These are phyloP conservation scores for Falco berigora DNA, from an alignment of 2,797 vertebrate species.

Conservation along the genomic window DNA sequence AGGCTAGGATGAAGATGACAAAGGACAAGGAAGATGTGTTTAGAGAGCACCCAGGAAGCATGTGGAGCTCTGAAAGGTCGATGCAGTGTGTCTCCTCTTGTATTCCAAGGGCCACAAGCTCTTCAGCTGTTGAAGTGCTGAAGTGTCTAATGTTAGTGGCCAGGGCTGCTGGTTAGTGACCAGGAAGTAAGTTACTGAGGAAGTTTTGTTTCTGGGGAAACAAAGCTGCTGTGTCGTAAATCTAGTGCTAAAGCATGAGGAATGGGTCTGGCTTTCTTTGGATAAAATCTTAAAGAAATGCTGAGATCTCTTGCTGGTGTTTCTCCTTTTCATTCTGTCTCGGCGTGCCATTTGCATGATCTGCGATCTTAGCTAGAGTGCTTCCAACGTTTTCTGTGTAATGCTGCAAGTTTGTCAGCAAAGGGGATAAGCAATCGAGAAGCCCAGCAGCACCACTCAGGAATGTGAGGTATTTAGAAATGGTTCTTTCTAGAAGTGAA, in stretches of 20 bases:
- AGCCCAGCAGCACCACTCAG: slow-evolving; percentile 30
- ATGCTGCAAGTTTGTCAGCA: slow-evolving; percentile 41
- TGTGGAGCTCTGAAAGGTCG: neutral
- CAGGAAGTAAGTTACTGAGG: neutral
- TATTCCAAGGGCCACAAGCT: neutral
- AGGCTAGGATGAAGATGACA: neutral
- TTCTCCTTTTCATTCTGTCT: neutral
- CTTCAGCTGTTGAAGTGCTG: neutral
- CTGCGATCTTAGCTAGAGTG: neutral
- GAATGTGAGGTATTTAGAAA: slow-evolving; percentile 67
- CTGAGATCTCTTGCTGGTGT: neutral
- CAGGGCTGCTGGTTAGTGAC: neutral
- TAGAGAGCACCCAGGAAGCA: neutral
- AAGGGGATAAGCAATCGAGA: neutral
- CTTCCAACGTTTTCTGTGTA: neutral
- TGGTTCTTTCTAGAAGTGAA: slow-evolving; percentile 59
- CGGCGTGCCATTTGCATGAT: neutral
- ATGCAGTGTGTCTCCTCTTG: neutral
- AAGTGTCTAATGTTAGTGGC: neutral
- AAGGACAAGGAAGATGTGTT: neutral
- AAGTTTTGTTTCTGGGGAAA: slow-evolving; percentile 21
- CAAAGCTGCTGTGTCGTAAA: neutral
- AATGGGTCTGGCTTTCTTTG: slow-evolving; percentile 2
- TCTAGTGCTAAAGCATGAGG: neutral
- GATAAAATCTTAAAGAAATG: neutral